Base-by-base conservation (phyloP, 2,888 invertebrate species). In the Nephrotoma flavescens region DNA sequence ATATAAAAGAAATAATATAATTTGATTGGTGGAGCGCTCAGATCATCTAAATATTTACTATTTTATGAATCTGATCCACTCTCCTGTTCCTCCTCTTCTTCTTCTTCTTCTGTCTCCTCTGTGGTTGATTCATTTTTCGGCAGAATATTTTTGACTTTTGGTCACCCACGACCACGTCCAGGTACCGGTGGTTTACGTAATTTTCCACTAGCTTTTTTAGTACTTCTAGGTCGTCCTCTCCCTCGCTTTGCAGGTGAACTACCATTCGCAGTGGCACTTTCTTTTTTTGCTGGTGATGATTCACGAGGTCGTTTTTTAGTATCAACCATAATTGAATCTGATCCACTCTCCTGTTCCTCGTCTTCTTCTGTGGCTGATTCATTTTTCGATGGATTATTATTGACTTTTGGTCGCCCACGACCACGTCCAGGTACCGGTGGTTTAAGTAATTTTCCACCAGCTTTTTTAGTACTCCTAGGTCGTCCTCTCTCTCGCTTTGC, bases 381-480 rank as follows among this genome's bases (percentile, higher is more conserved):
- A 6, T 89, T 88, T 87, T n/a, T n/a, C n/a, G n/a, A n/a, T n/a
- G n/a, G n/a, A n/a, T n/a, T n/a, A n/a, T n/a, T n/a, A n/a, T n/a
- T n/a, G n/a, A n/a, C n/a, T n/a, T n/a, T n/a, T n/a, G n/a, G n/a
- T n/a, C n/a, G n/a, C n/a, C n/a, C n/a, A n/a, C n/a, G n/a, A n/a
- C n/a, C n/a, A n/a, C n/a, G n/a, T n/a, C n/a, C n/a, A n/a, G n/a
- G n/a, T n/a, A n/a, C n/a, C n/a, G n/a, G n/a, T n/a, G n/a, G n/a
- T n/a, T n/a, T n/a, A n/a, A n/a, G n/a, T n/a, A n/a, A 12, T 86
- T 87, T 89, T 11, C 88, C 88, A 91, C 91, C 87, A 91, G 90
- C 88, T 90, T 92, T 93, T 90, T 93, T 93, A 90, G 93, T 93
- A 52, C 93, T 93, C 89, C 93, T 93, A 41, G 93, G 93, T 88